Conservation (phyloP, 2,113 vertebrate genomes). For the Notarius lentiginosus region DNA sequence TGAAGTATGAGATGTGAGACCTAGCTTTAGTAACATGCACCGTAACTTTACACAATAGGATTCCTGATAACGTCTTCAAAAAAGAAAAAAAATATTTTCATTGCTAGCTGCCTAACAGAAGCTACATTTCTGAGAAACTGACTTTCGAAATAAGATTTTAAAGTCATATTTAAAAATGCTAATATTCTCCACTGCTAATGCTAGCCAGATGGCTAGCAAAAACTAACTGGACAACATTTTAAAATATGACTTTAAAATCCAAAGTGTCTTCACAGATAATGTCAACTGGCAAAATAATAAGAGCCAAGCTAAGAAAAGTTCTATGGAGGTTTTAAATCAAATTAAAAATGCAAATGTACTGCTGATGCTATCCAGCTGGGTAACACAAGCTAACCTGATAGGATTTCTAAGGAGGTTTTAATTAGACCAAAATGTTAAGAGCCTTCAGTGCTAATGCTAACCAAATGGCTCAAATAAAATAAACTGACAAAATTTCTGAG, state of each 20-base stretch:
- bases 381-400: not conserved
- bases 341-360: not conserved
- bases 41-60: not conserved
- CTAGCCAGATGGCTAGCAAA: not conserved
- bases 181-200: not conserved
- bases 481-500: not conserved
- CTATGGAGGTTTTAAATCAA: not conserved
- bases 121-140: no score
- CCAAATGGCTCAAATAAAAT: not conserved
- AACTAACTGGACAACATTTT: not conserved
- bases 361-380: not conserved
- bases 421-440: not conserved
- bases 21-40: not conserved
- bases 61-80: not conserved
- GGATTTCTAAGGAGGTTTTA: not conserved
- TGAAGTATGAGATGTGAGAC: not conserved
- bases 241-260: not conserved
- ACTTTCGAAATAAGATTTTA: not conserved
- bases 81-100: no score
- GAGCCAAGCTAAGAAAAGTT: not conserved
- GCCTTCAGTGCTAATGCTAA: not conserved
- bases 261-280: not conserved
- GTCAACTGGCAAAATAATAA: not conserved
- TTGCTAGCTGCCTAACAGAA: not conserved
- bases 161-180: not conserved